Evolutionary conservation across 2,113 vertebrate genomes (phyloP).

Genomic region (Gavialis gangeticus): DNA sequence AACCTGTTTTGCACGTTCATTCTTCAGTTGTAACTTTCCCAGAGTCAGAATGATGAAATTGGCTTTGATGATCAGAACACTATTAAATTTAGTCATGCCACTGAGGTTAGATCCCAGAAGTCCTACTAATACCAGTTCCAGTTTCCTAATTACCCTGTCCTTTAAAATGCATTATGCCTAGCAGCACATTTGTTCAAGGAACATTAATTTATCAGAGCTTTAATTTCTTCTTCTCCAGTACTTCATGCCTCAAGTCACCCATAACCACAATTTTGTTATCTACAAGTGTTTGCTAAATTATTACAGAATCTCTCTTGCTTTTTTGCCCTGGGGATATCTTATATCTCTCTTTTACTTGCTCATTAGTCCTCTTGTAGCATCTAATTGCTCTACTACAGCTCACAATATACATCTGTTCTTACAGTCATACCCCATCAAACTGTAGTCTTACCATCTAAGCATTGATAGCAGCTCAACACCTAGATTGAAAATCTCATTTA

Average conservation of each 20-base stretch:
- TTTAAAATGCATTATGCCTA: slow-evolving; percentile 28
- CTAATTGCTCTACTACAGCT: slow-evolving; percentile 58
- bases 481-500: slow-evolving; percentile 62
- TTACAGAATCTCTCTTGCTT: not conserved
- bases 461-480: slow-evolving; percentile 20
- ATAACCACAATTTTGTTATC: slow-evolving; percentile 48
- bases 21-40: not conserved
- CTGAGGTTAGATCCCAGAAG: not conserved
- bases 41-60: not conserved
- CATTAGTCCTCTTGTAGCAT: slow-evolving; percentile 13
- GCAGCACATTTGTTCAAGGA: slow-evolving; percentile 38
- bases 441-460: slow-evolving; percentile 54
- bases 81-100: not conserved
- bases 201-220: slow-evolving; percentile 52
- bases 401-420: slow-evolving; percentile 12
- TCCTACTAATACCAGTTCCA: not conserved
- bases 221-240: slow-evolving; percentile 40
- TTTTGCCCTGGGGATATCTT: not conserved
- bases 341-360: slow-evolving; percentile 18
- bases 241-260: slow-evolving; percentile 51
- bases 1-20: not conserved
- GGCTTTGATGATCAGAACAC: not conserved
- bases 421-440: slow-evolving; percentile 38
- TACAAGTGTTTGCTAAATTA: slow-evolving; percentile 43
- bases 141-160: slow-evolving; percentile 7